Base-by-base conservation (phyloP, 2,888 invertebrate genomes). In the Synergus itoensis region DNA sequence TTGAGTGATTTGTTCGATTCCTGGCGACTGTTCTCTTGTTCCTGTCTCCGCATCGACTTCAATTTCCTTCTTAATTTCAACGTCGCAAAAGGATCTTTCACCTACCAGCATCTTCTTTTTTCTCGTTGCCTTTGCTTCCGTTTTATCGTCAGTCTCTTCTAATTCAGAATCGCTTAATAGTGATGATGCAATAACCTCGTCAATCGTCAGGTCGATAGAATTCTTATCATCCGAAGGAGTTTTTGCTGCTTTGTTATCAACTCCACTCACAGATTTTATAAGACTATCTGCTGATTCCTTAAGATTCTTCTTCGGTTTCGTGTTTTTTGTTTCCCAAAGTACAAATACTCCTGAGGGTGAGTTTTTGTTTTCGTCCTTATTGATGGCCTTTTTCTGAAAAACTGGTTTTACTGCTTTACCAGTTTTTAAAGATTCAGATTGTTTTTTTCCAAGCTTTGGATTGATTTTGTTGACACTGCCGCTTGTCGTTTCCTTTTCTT, bases 121-220 rank as follows among this genome's bases (percentile, higher is more conserved):
- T 69, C 88, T 88, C 1, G 86, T 89, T 41, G 87, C 43, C 75
- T 89, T 90, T 4, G 87, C 88, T 18, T 88, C 88, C 9, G 84
- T 79, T 76, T 86, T 86, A 9, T 88, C 87, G 3, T 81, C 83
- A 11, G 77, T 80, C 3, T 84, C 86, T 7, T 81, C 84, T 7
- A 77, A 81, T 4, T 84, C 86, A 14, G 88, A 84, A 79, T 90
- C 90, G 79, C 88, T 87, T 77, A 90, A 84, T 90, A 91, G 90
- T 64, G 90, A 90, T 43, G 91, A 90, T 83, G 92, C 90, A 65
- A 92, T 90, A 14, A 92, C 92, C 77, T 90, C 91, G 82, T 92
- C 92, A 79, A 92, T 92, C 14, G 91, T 92, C 69, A 89, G 82
- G 82, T 92, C 92, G 48, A 91, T 86, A n/a, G 91, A 90, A 77